Percentiles rank a stretch among this genome's conserved stretches.
Conservation (phyloP, 2,888 invertebrate genomes). For the Lobophora halterata region DNA sequence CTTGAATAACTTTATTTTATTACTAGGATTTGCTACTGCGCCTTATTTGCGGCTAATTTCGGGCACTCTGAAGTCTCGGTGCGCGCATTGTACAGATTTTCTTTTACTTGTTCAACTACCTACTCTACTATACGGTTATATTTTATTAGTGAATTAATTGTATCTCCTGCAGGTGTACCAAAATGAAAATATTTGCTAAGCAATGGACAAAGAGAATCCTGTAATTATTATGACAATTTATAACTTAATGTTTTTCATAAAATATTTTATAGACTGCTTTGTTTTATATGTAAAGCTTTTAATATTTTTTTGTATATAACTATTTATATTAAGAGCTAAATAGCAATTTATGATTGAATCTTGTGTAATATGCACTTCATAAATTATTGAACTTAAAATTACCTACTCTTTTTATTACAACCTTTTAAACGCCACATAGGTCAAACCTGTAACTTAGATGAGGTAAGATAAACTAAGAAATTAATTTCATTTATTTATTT, state of each 20-base stretch:
- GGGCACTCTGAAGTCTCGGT: too few relatives aligned
- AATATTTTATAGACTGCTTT: conserved; percentile 67
- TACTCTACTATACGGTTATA: too few relatives aligned
- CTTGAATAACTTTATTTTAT: too few relatives aligned
- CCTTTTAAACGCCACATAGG: background rate
- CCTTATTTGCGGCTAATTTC: too few relatives aligned
- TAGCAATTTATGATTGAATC: conserved; percentile 68
- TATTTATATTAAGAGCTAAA: conserved; percentile 68
- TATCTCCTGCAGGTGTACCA: too few relatives aligned
- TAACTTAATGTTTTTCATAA: conserved; percentile 42
- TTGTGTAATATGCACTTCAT: conserved; percentile 75
- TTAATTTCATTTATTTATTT: conserved; percentile 41
- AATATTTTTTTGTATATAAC: conserved; percentile 68
- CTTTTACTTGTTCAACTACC: too few relatives aligned
- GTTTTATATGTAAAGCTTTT: conserved; percentile 69
- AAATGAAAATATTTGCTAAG: too few relatives aligned
- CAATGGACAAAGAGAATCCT: conserved; percentile 8
- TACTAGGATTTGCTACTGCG: too few relatives aligned
- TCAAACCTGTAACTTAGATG: background rate
- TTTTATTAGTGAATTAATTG: too few relatives aligned
- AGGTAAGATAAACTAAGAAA: conserved; percentile 25
- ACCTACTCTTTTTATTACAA: conserved; percentile 36
- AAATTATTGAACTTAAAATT: conserved; percentile 68
- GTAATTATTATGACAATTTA: conserved; percentile 34
- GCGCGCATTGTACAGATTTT: too few relatives aligned